Conservation (phyloP, 2,797 vertebrate genomes). For the Manis crassicaudata region DNA sequence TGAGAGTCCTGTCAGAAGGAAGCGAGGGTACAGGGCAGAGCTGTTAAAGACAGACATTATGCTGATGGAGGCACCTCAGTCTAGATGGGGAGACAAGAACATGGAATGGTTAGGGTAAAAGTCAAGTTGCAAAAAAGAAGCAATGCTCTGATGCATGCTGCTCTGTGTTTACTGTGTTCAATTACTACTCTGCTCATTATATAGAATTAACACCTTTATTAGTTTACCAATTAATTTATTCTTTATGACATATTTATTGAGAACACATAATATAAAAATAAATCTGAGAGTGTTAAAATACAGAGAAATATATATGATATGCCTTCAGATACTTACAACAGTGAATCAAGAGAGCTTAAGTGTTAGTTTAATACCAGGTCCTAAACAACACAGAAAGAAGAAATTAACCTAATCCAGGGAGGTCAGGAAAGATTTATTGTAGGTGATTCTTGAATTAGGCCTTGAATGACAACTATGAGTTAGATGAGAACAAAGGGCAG, state of each 20-base stretch:
- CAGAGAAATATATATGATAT: neutral
- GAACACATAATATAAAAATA: neutral
- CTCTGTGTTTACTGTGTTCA: neutral
- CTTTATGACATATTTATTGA: neutral
- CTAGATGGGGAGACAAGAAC: neutral
- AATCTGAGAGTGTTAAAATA: neutral
- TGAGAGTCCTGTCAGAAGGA: conserved; percentile 71
- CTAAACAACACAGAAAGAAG: neutral
- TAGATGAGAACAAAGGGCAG: neutral
- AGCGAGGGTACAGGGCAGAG: conserved; percentile 51
- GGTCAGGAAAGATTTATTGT: neutral
- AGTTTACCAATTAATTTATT: neutral
- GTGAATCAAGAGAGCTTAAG: neutral
- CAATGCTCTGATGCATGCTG: neutral
- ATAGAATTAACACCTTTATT: neutral
- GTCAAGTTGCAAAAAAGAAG: neutral
- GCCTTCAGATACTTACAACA: neutral
- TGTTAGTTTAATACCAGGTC: neutral
- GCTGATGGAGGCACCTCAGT: neutral
- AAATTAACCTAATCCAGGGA: neutral
- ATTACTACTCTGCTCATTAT: neutral
- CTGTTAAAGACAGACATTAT: conserved; percentile 74
- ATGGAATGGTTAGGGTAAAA: neutral
- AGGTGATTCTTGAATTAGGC: neutral
- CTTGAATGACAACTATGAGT: neutral